Conservation (phyloP, 2,797 vertebrate genomes). For the Notoglanidium macrostoma region DNA sequence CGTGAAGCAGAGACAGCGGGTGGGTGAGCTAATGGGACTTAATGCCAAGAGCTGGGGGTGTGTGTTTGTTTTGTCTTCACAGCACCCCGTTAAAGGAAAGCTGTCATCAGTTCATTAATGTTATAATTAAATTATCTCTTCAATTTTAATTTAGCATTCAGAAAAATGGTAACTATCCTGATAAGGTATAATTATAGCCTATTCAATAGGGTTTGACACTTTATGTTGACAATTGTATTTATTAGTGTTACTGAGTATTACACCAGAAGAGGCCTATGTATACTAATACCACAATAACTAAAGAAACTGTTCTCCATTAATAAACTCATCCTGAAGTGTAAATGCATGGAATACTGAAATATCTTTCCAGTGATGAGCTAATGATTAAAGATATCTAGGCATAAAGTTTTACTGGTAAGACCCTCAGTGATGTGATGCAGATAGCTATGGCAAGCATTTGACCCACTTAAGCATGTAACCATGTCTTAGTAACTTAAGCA, state of each 20-base stretch:
- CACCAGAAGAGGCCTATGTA: background rate
- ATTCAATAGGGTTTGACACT: background rate
- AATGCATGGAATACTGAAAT: background rate
- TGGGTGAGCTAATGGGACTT: conserved; percentile 58
- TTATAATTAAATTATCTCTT: conserved; percentile 54
- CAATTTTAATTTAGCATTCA: conserved; percentile 40
- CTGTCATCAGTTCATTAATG: conserved; percentile 70
- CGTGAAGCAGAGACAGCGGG: conserved; percentile 54
- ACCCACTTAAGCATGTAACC: background rate
- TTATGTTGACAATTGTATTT: background rate
- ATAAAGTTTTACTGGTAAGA: background rate
- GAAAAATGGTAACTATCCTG: conserved; percentile 8
- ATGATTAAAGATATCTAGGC: background rate
- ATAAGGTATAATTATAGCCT: background rate
- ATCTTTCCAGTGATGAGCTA: background rate
- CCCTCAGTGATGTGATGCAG: background rate
- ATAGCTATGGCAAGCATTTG: background rate
- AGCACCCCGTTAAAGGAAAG: conserved; percentile 67
- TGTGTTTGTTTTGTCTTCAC: conserved; percentile 66
- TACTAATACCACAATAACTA: background rate
- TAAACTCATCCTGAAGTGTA: background rate
- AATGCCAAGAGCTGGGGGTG: conserved; percentile 64
- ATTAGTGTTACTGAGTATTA: background rate
- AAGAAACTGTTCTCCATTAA: background rate
- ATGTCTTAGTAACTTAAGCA: background rate